Conservation (phyloP, 2,888 invertebrate species). For the Laspeyria flexula region DNA sequence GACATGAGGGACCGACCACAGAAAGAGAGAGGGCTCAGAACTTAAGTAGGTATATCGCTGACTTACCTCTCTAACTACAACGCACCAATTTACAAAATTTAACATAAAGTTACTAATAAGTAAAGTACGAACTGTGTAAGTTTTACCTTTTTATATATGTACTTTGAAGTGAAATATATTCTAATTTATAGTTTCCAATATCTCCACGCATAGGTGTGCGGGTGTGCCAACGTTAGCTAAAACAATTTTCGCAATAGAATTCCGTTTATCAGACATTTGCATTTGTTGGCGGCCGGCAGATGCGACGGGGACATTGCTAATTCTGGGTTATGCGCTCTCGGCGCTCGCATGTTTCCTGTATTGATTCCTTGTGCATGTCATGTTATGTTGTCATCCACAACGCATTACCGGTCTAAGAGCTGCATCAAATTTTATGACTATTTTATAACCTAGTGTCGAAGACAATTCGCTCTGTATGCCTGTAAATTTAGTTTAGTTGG, state of each 20-base stretch:
- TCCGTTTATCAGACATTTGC: constrained; percentile 45
- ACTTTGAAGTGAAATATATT: too few species aligned
- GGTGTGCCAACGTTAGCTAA: constrained; percentile 19
- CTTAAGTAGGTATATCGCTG: too few species aligned
- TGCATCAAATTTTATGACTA: constrained; percentile 38
- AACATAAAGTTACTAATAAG: too few species aligned
- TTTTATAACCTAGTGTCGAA: constrained; percentile 36
- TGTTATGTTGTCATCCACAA: constrained; percentile 42
- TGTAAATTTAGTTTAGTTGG: background rate
- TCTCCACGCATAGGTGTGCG: background rate
- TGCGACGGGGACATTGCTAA: constrained; percentile 66
- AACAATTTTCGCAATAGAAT: constrained; percentile 43
- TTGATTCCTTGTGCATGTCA: constrained; percentile 66
- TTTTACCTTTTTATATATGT: too few species aligned
- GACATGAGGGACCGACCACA: too few species aligned
- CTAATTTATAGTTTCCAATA: too few species aligned
- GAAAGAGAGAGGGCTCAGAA: too few species aligned
- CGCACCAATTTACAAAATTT: too few species aligned
- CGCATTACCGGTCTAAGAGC: constrained; percentile 32
- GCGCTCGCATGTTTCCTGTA: constrained; percentile 69
- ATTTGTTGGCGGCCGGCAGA: constrained; percentile 41
- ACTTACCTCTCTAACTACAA: too few species aligned
- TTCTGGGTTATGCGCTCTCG: constrained; percentile 62
- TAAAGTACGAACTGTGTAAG: too few species aligned
- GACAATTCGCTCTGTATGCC: constrained; percentile 10